Conservation (phyloP, 1,140 invertebrate genomes). For the Phortica variegata region DNA sequence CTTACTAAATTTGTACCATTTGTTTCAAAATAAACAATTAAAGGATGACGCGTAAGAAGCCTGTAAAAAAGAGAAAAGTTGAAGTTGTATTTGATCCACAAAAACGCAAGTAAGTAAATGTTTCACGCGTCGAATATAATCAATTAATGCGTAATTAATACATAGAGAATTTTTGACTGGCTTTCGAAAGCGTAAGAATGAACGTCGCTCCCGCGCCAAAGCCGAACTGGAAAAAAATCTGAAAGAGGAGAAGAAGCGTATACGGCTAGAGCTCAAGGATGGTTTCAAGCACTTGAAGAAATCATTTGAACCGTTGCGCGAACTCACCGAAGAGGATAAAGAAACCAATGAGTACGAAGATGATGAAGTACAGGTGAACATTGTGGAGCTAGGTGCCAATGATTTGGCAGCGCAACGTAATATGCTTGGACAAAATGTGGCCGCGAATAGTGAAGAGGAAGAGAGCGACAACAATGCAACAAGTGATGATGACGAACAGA, state of each 20-base stretch:
- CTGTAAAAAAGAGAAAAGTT: slow-evolving; percentile 60
- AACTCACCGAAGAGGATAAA: slow-evolving; percentile 68
- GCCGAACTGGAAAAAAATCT: slow-evolving; percentile 68
- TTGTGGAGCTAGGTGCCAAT: slow-evolving; percentile 69
- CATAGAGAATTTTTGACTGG: slow-evolving; percentile 72
- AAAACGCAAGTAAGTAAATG: slow-evolving; percentile 61
- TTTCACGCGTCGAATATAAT: background rate
- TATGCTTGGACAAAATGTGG: slow-evolving; percentile 70
- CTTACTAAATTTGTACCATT: background rate
- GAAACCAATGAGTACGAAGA: slow-evolving; percentile 69
- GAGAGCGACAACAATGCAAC: slow-evolving; percentile 57
- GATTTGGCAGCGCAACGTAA: slow-evolving; percentile 66
- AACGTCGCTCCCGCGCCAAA: slow-evolving; percentile 70
- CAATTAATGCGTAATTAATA: background rate
- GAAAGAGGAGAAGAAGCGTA: slow-evolving; percentile 73
- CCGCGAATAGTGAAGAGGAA: slow-evolving; percentile 58
- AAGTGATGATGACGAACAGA: slow-evolving; percentile 45
- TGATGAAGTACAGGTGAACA: slow-evolving; percentile 73
- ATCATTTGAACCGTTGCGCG: slow-evolving; percentile 66
- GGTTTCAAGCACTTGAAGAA: slow-evolving; percentile 58
- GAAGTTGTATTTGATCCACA: slow-evolving; percentile 64
- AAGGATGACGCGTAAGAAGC: slow-evolving; percentile 32
- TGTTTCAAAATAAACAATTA: too few relatives aligned
- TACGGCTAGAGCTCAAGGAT: slow-evolving; percentile 69
- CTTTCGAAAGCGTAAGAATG: slow-evolving; percentile 74